Evolutionary conservation across 1,140 invertebrate species (phyloP).

Genomic region (Condylostylus longicornis): DNA sequence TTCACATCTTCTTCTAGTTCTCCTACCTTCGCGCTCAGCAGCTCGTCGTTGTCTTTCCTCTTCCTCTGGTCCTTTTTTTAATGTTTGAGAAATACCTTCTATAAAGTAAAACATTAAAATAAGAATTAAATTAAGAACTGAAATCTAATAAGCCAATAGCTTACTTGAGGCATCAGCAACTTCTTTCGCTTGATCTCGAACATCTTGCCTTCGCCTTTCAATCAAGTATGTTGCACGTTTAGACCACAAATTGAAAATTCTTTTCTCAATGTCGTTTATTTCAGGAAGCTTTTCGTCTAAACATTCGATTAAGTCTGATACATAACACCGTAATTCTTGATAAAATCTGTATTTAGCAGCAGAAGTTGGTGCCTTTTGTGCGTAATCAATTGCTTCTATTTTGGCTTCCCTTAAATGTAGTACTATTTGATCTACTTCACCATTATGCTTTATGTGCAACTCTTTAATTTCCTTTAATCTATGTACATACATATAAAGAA

Average conservation of each 20-base stretch:
- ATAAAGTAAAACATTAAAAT: neutral
- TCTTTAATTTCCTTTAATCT: slow-evolving; percentile 44
- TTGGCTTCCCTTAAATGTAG: slow-evolving; percentile 44
- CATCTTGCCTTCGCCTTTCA: slow-evolving; percentile 71
- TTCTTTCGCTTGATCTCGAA: slow-evolving; percentile 86
- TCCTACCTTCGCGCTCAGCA: slow-evolving; percentile 78
- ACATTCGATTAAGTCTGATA: slow-evolving; percentile 93
- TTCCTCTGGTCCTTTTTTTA: slow-evolving; percentile 42
- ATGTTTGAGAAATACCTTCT: slow-evolving; percentile 23
- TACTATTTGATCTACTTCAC: slow-evolving; percentile 36
- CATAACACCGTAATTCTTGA: slow-evolving; percentile 89
- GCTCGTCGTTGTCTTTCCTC: slow-evolving; percentile 61
- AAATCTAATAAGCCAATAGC: slow-evolving; percentile 1
- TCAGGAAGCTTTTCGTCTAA: slow-evolving; percentile 76
- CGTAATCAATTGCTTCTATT: slow-evolving; percentile 43
- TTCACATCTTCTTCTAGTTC: slow-evolving; percentile 57
- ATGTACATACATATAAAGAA: slow-evolving; percentile 11
- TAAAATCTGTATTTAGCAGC: slow-evolving; percentile 76
- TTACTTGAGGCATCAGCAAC: slow-evolving; percentile 50
- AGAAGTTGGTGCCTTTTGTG: slow-evolving; percentile 47
- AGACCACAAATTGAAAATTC: slow-evolving; percentile 54
- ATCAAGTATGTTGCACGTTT: slow-evolving; percentile 58
- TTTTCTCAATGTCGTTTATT: slow-evolving; percentile 62
- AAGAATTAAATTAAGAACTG: slow-evolving; percentile 3
- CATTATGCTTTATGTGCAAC: slow-evolving; percentile 38